Evolutionary conservation across 2,797 vertebrate species (phyloP).

Genomic region (Epinephelus malabaricus): DNA sequence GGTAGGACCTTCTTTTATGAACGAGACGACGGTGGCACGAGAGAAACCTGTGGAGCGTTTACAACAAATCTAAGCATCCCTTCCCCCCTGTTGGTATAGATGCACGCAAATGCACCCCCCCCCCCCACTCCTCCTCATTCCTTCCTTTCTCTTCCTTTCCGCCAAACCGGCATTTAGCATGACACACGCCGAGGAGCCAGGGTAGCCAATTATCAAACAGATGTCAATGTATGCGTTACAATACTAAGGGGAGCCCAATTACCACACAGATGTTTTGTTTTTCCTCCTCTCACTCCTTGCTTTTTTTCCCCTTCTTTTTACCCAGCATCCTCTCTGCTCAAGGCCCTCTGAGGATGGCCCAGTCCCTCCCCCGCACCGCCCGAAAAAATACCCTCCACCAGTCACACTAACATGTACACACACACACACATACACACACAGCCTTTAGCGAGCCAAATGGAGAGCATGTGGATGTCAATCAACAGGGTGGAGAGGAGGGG

Average conservation of each 20-base stretch:
- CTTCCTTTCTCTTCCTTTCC: slow-evolving; percentile 59
- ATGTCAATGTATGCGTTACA: slow-evolving; percentile 88
- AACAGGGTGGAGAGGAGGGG: slow-evolving; percentile 56
- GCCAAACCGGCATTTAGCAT: slow-evolving; percentile 83
- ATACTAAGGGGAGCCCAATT: slow-evolving; percentile 87
- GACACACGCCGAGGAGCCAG: slow-evolving; percentile 81
- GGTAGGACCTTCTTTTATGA: slow-evolving; percentile 42
- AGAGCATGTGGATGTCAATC: slow-evolving; percentile 82
- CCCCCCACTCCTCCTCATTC: slow-evolving; percentile 44
- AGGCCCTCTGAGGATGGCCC: slow-evolving; percentile 75
- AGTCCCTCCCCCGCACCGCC: slow-evolving; percentile 50
- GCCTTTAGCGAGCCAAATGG: slow-evolving; percentile 70
- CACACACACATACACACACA: slow-evolving; percentile 10
- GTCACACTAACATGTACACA: slow-evolving; percentile 31
- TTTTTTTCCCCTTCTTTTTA: slow-evolving; percentile 46
- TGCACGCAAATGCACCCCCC: slow-evolving; percentile 14
- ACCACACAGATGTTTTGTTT: slow-evolving; percentile 87
- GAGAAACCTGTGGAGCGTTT: slow-evolving; percentile 80
- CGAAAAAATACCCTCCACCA: slow-evolving; percentile 47
- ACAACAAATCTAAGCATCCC: slow-evolving; percentile 64
- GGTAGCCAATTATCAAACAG: slow-evolving; percentile 88
- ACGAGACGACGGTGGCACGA: slow-evolving; percentile 51
- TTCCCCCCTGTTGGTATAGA: slow-evolving; percentile 41
- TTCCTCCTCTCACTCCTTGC: slow-evolving; percentile 61
- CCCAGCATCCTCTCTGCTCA: slow-evolving; percentile 74